Percentiles rank a stretch among this genome's conserved stretches.
These are phyloP conservation scores for Allacma fusca DNA, from an alignment of 2,888 invertebrate species.

Conservation along the genomic window DNA sequence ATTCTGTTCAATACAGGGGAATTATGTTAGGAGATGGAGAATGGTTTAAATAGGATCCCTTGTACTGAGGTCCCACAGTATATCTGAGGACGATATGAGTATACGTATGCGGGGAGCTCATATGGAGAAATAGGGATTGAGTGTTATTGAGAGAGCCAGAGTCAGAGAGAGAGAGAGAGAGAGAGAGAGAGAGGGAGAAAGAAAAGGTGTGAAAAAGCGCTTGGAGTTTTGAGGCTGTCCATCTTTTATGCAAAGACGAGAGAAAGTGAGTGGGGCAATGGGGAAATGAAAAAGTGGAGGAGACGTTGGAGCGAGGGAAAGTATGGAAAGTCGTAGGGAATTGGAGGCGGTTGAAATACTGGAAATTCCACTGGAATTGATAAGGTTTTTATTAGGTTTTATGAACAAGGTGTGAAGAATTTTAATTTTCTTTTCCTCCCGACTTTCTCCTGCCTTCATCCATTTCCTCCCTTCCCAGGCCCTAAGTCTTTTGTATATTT, in stretches of 20 bases:
- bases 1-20: too few species aligned
- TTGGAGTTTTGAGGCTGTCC: not conserved
- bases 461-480: not conserved
- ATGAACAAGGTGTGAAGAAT: conserved; percentile 39
- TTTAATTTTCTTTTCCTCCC: conserved; percentile 23
- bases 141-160: too few species aligned
- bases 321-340: not conserved
- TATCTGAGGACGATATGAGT: too few species aligned
- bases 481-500: too few species aligned
- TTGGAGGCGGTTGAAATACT: conserved; percentile 20
- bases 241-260: conserved; percentile 8
- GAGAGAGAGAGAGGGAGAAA: not conserved
- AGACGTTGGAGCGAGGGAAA: not conserved
- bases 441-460: not conserved
- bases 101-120: too few species aligned
- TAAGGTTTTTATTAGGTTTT: conserved; percentile 41
- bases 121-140: too few species aligned
- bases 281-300: conserved; percentile 1
- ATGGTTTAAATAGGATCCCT: too few species aligned
- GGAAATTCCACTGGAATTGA: conserved; percentile 38
- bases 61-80: too few species aligned
- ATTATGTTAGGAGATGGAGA: too few species aligned
- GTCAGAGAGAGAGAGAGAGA: not conserved
- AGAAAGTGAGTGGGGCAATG: not conserved
- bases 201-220: not conserved